These are phyloP conservation scores for Petrophora chlorosata DNA, from an alignment of 2,888 invertebrate species.

Conservation along the genomic window DNA sequence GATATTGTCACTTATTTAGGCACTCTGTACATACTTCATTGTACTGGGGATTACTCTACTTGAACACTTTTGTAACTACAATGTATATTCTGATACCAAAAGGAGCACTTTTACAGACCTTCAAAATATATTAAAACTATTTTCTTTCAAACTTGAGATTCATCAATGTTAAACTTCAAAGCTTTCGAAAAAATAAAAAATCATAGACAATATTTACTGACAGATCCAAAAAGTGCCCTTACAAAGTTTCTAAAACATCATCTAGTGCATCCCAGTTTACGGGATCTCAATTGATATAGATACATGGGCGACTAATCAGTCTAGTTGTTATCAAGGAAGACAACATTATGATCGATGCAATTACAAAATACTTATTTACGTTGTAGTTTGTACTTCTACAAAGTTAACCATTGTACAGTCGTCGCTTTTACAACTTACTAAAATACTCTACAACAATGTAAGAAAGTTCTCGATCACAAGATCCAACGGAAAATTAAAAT, in stretches of 20 bases:
- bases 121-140: constrained; percentile 7
- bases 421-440: constrained; percentile 53
- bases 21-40: constrained; percentile 67
- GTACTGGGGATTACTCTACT: constrained; percentile 69
- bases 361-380: constrained; percentile 66
- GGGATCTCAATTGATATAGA: constrained; percentile 52
- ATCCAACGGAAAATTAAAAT: constrained; percentile 66
- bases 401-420: constrained; percentile 52
- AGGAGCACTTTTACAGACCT: constrained; percentile 76
- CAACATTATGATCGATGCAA: constrained; percentile 48
- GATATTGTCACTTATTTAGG: constrained; percentile 77
- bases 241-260: constrained; percentile 58
- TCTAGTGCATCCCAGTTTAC: constrained; percentile 79
- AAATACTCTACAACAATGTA: constrained; percentile 57
- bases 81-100: constrained; percentile 47
- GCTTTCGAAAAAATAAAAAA: too few species aligned
- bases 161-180: too few species aligned
- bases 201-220: constrained; percentile 26
- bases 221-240: constrained; percentile 74
- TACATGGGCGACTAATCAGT: constrained; percentile 69
- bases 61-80: constrained; percentile 70
- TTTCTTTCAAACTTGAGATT: too few species aligned
- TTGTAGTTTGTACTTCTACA: constrained; percentile 76
- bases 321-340: constrained; percentile 73
- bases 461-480: constrained; percentile 28